phyloP scores from a whole-genome alignment of 2,113 vertebrate genomes.

The Sinocyclocheilus grahami region DNA sequence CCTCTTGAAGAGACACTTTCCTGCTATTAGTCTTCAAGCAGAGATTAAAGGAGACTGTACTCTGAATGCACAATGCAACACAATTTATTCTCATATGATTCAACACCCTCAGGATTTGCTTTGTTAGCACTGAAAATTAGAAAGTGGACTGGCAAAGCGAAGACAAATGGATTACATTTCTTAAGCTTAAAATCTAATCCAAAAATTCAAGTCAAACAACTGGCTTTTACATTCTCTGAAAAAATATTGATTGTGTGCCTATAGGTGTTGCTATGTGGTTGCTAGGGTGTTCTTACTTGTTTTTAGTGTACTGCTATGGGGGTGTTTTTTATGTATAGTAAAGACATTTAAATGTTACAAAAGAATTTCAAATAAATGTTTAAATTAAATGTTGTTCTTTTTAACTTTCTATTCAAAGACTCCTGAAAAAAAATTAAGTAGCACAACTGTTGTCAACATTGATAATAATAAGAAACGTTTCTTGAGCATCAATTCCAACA shows the following conservation, averaged over 20 bases:
- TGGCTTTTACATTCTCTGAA: not conserved
- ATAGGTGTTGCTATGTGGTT: not conserved
- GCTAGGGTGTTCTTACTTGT: not conserved
- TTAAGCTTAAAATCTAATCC: not conserved
- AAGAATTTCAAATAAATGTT: too few species aligned
- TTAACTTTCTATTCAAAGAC: too few species aligned
- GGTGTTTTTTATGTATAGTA: too few species aligned
- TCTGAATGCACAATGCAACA: constrained; percentile 14
- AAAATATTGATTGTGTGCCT: not conserved
- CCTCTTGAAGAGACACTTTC: constrained; percentile 23
- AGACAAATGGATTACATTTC: not conserved
- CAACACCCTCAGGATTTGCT: not conserved
- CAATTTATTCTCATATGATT: constrained; percentile 1
- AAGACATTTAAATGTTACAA: too few species aligned
- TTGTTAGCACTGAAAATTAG: not conserved
- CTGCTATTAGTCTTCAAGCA: constrained; percentile 31
- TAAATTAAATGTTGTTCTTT: too few species aligned
- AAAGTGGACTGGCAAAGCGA: not conserved
- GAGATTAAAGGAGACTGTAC: constrained; percentile 16
- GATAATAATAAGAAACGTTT: too few species aligned
- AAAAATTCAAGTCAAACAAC: not conserved
- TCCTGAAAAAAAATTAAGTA: too few species aligned
- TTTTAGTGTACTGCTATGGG: too few species aligned
- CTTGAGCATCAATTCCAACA: too few species aligned
- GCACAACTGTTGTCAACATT: too few species aligned